Evolutionary conservation across 2,797 vertebrate genomes (phyloP).

Genomic region (Paguma larvata): DNA sequence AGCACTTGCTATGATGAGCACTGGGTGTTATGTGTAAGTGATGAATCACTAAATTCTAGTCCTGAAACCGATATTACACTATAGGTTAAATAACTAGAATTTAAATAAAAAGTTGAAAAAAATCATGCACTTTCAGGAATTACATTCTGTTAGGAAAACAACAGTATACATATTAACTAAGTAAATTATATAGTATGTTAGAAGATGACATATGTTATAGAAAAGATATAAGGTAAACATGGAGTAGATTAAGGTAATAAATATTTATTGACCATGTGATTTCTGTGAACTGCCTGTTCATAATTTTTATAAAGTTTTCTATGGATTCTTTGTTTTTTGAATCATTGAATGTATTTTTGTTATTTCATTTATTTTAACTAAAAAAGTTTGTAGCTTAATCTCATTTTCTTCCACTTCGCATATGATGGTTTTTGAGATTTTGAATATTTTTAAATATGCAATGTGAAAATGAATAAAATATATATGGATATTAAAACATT

Average conservation of each 20-base stretch:
- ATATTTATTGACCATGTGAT: neutral
- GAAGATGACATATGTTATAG: neutral
- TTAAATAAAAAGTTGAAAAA: neutral
- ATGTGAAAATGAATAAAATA: neutral
- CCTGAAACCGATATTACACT: too few species aligned
- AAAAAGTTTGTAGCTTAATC: neutral
- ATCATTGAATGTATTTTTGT: neutral
- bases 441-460: neutral
- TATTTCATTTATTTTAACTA: neutral
- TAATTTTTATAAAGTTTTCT: constrained; percentile 6
- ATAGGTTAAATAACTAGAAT: too few species aligned
- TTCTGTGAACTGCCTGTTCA: constrained; percentile 20
- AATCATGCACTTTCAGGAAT: neutral
- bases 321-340: neutral
- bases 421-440: neutral
- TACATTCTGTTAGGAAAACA: constrained; percentile 10
- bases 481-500: neutral
- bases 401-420: neutral
- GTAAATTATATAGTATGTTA: neutral
- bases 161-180: neutral
- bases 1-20: too few species aligned
- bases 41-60: too few species aligned
- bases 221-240: neutral
- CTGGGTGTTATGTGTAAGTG: too few species aligned
- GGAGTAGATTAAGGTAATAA: neutral